A percentile compares a stretch with the other conserved stretches of the same genome.
Conservation (phyloP, 2,888 invertebrate species). For the Brachypterus glaber region DNA sequence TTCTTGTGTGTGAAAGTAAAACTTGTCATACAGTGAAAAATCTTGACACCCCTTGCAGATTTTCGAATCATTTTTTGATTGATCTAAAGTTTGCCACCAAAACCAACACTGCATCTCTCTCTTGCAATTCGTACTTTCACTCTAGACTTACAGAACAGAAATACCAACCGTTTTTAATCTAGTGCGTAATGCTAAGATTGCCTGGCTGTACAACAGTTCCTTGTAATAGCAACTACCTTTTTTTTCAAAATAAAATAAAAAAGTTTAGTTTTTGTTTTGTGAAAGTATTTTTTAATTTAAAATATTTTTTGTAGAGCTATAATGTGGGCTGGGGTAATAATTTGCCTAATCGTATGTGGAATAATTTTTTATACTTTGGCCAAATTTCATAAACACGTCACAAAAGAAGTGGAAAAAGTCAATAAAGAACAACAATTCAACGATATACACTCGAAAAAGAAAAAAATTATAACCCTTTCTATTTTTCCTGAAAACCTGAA, state of each 20-base stretch:
- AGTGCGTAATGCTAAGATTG: no score
- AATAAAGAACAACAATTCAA: constrained; percentile 21
- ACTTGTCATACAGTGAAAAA: no score
- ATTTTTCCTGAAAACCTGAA: constrained; percentile 24
- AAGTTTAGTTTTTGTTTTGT: background rate
- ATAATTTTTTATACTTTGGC: constrained; percentile 58
- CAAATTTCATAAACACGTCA: constrained; percentile 44
- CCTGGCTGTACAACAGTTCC: no score
- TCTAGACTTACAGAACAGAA: no score
- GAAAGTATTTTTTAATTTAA: constrained; percentile 1
- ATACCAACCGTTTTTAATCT: no score
- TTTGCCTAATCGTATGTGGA: constrained; percentile 57
- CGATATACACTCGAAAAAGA: constrained; percentile 18
- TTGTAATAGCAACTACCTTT: background rate
- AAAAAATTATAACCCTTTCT: constrained; percentile 25
- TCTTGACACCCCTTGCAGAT: no score
- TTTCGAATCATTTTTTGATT: no score
- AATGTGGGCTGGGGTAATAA: constrained; percentile 66
- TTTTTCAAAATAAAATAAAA: background rate
- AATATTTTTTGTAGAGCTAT: constrained; percentile 44
- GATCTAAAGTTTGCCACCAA: no score
- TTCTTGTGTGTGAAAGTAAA: no score
- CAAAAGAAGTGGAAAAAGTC: constrained; percentile 25
- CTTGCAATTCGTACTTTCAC: no score
- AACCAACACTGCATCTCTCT: no score